These are phyloP conservation scores for Abramis brama DNA, from an alignment of 2,113 vertebrate species.

Conservation along the genomic window DNA sequence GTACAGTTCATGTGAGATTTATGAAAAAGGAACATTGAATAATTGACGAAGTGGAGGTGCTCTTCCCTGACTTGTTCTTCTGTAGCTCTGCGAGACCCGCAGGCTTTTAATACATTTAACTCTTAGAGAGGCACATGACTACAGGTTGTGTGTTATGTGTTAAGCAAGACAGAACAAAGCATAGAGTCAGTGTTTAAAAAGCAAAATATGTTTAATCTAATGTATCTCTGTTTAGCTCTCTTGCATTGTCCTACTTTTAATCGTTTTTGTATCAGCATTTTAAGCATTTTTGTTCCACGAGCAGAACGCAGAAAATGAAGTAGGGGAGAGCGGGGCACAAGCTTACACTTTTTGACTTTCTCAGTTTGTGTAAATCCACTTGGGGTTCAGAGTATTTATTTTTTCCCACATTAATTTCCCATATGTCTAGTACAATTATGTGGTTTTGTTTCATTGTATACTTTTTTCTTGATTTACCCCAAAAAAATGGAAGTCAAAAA, in stretches of 20 bases:
- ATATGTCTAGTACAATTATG: no score
- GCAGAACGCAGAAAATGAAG: no score
- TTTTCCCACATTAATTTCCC: no score
- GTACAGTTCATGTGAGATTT: conserved; percentile 42
- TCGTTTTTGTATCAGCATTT: no score
- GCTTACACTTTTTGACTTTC: no score
- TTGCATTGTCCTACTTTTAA: neutral
- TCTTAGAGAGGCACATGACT: neutral
- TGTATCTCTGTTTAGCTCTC: neutral
- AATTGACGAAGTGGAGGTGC: conserved; percentile 35
- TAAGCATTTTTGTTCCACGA: no score
- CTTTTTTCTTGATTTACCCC: no score
- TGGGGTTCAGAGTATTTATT: no score
- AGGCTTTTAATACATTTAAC: conserved; percentile 14
- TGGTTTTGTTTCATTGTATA: no score
- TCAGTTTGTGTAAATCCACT: no score
- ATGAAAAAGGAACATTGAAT: conserved; percentile 30
- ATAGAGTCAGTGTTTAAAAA: neutral
- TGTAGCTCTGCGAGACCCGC: neutral
- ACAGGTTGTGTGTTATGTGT: neutral
- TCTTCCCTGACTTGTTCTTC: conserved; percentile 23
- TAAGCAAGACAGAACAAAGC: neutral
- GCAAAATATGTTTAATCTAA: neutral
- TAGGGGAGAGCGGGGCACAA: no score
- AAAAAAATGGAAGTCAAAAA: no score